Conservation (phyloP, 2,113 vertebrate species). For the Tragulus kanchil region DNA sequence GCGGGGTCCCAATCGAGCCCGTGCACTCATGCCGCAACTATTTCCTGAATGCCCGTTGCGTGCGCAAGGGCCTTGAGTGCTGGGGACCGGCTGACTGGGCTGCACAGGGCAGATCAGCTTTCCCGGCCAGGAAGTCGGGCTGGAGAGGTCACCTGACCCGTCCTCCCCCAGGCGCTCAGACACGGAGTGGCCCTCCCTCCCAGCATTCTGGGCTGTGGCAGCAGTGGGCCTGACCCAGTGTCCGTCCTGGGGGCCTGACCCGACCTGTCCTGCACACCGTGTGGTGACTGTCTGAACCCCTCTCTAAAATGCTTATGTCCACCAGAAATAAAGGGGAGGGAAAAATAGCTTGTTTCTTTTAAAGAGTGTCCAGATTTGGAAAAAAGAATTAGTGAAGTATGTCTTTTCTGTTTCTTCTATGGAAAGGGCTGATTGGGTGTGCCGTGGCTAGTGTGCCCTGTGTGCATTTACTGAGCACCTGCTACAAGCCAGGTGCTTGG, state of each 20-base stretch:
- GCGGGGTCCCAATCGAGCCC: constrained; percentile 65
- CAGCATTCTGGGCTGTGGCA: not conserved
- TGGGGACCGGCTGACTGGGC: constrained; percentile 61
- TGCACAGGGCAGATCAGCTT: constrained; percentile 57
- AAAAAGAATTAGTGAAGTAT: not conserved
- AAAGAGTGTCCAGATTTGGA: not conserved
- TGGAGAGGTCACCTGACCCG: constrained; percentile 68
- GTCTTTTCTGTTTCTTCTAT: not conserved
- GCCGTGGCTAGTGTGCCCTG: not conserved
- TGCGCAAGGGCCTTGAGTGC: constrained; percentile 62
- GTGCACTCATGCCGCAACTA: constrained; percentile 76
- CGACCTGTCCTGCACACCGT: not conserved
- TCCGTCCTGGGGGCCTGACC: not conserved
- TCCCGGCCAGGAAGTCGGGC: constrained; percentile 76
- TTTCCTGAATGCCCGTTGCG: constrained; percentile 79
- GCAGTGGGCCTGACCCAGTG: not conserved
- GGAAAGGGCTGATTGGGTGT: not conserved
- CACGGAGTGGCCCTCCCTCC: not conserved
- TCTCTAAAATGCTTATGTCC: not conserved
- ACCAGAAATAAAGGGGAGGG: not conserved
- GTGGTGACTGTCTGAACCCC: not conserved
- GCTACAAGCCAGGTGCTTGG: not conserved
- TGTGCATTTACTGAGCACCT: not conserved
- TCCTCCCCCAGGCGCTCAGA: constrained; percentile 13
- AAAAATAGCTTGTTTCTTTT: not conserved